A percentile compares a stretch with the other conserved stretches of the same genome.
phyloP scores from a whole-genome alignment of 2,888 invertebrate genomes.

The Malacosoma neustria region DNA sequence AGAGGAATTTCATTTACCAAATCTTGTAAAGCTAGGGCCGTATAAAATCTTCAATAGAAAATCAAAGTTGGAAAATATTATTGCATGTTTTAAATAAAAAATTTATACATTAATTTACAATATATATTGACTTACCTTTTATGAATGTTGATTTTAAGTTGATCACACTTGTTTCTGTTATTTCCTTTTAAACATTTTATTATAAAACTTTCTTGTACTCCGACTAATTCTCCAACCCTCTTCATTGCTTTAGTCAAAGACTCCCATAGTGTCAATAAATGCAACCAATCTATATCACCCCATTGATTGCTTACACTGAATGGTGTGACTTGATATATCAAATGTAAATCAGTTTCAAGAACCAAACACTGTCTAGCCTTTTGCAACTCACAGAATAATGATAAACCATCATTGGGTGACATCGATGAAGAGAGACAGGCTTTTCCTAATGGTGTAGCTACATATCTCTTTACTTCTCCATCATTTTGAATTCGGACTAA shows the following conservation, averaged over 20 bases:
- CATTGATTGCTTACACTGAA: conserved; percentile 89
- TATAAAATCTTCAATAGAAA: conserved; percentile 80
- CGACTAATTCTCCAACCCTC: conserved; percentile 91
- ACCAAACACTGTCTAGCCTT: conserved; percentile 93
- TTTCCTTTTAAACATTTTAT: conserved; percentile 83
- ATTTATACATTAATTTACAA: too few species aligned
- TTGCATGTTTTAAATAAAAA: too few species aligned
- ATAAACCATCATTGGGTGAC: conserved; percentile 94
- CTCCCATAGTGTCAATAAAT: conserved; percentile 88
- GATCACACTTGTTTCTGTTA: conserved; percentile 70
- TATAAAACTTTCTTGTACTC: conserved; percentile 90
- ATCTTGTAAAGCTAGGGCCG: conserved; percentile 93
- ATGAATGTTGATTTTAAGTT: conserved; percentile 76
- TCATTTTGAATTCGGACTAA: conserved; percentile 80
- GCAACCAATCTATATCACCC: conserved; percentile 87
- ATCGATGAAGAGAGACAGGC: conserved; percentile 95
- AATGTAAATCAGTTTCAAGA: conserved; percentile 94
- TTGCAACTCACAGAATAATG: conserved; percentile 91
- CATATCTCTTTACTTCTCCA: conserved; percentile 68
- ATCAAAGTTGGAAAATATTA: not conserved
- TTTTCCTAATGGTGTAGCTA: conserved; percentile 90
- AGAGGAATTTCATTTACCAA: conserved; percentile 93
- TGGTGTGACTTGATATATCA: conserved; percentile 96
- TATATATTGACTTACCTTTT: conserved; percentile 76
- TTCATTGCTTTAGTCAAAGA: conserved; percentile 84